Conservation (phyloP, 2,888 invertebrate genomes). For the Peribatodes rhomboidaria region DNA sequence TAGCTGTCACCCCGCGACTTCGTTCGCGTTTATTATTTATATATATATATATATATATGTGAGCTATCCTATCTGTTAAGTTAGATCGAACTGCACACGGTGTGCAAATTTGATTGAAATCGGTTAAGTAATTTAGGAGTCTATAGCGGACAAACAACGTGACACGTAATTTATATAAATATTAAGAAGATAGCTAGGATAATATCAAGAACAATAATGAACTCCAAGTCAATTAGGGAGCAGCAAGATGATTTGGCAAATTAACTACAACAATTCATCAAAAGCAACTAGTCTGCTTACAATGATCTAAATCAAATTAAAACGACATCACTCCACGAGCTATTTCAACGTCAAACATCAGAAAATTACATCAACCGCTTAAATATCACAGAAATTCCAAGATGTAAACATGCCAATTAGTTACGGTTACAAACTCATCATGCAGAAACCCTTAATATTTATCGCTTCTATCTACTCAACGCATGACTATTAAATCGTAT, state of each 20-base stretch:
- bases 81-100: no score
- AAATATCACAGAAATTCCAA: conserved; percentile 26
- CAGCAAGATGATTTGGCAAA: background rate
- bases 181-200: no score
- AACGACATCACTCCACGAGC: conserved; percentile 15
- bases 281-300: background rate
- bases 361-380: conserved; percentile 9
- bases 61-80: no score
- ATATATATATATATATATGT: no score
- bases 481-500: conserved; percentile 44
- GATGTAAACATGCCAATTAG: conserved; percentile 37
- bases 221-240: background rate
- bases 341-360: conserved; percentile 15
- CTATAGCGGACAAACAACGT: no score
- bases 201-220: background rate
- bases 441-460: conserved; percentile 27
- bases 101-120: no score
- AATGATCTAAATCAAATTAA: conserved; percentile 26
- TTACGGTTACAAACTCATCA: conserved; percentile 26
- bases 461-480: conserved; percentile 26
- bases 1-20: no score
- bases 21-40: no score
- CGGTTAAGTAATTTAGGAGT: no score
- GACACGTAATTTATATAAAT: no score
- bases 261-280: conserved; percentile 16